Evolutionary conservation across 2,113 vertebrate genomes (phyloP).

Genomic region (Camelus dromedarius): DNA sequence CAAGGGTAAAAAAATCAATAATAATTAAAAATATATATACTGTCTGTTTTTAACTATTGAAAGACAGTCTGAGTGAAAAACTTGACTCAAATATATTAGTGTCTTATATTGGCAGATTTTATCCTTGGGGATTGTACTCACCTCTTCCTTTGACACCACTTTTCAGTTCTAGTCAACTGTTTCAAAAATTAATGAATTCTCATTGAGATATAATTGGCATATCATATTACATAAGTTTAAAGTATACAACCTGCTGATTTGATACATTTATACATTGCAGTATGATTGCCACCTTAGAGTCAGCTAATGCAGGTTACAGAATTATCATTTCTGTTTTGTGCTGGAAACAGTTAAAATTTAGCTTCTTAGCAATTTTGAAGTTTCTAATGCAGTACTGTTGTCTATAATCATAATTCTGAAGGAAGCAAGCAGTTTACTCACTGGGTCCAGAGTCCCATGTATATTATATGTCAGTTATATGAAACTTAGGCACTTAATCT

Average conservation of each 20-base stretch:
- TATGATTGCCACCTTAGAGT: background rate
- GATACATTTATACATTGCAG: background rate
- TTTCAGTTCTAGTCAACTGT: background rate
- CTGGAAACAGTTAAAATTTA: background rate
- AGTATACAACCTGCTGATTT: background rate
- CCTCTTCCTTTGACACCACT: background rate
- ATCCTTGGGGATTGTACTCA: background rate
- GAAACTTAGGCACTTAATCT: constrained; percentile 1
- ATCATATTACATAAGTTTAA: background rate
- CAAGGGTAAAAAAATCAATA: background rate
- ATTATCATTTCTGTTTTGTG: background rate
- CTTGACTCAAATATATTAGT: background rate
- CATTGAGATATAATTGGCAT: background rate
- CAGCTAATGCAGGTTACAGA: background rate
- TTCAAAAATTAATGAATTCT: background rate
- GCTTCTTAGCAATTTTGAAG: background rate
- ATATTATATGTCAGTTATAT: background rate
- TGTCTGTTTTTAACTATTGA: constrained; percentile 18
- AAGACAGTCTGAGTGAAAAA: background rate
- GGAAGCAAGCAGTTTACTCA: background rate
- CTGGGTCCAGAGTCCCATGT: background rate
- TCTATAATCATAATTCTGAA: background rate
- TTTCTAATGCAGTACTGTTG: background rate
- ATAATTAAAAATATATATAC: background rate
- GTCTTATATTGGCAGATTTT: background rate